A percentile compares a stretch with the other conserved stretches of the same genome.
phyloP scores from a whole-genome alignment of 2,797 vertebrate genomes.

The Darevskia mixta region DNA sequence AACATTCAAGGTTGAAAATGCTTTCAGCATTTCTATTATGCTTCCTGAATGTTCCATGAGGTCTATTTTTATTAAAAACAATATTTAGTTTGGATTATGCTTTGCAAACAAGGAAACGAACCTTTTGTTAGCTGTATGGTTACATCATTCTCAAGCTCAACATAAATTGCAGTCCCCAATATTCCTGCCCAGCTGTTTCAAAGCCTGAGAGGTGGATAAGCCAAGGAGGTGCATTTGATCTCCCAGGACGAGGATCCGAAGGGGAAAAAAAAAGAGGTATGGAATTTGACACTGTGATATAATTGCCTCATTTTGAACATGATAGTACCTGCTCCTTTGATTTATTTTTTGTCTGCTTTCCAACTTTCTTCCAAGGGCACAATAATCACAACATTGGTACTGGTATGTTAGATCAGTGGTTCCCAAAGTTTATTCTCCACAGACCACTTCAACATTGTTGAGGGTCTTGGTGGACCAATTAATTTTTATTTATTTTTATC shows the following conservation, averaged over 20 bases:
- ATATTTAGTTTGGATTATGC: slow-evolving; percentile 40
- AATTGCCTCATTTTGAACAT: neutral
- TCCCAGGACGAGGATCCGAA: neutral
- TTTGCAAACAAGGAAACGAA: slow-evolving; percentile 40
- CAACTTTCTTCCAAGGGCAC: neutral
- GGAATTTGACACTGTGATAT: neutral
- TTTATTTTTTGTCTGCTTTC: neutral
- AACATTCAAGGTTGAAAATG: neutral
- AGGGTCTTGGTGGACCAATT: neutral
- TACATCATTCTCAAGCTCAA: slow-evolving; percentile 18
- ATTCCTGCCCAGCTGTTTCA: neutral
- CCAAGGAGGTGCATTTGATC: neutral
- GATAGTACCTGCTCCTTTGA: neutral
- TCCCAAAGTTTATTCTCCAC: neutral
- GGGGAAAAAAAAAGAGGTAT: slow-evolving; percentile 19
- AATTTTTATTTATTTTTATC: too few relatives aligned
- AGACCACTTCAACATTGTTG: neutral
- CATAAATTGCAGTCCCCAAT: slow-evolving; percentile 27
- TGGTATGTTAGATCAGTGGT: neutral
- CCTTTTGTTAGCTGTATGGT: slow-evolving; percentile 23
- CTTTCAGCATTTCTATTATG: neutral
- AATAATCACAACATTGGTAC: neutral
- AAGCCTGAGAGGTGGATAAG: neutral
- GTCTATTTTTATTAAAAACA: slow-evolving; percentile 21
- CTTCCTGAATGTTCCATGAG: neutral